phyloP scores from a whole-genome alignment of 2,888 invertebrate species.

The Meghimatium bilineatum region DNA sequence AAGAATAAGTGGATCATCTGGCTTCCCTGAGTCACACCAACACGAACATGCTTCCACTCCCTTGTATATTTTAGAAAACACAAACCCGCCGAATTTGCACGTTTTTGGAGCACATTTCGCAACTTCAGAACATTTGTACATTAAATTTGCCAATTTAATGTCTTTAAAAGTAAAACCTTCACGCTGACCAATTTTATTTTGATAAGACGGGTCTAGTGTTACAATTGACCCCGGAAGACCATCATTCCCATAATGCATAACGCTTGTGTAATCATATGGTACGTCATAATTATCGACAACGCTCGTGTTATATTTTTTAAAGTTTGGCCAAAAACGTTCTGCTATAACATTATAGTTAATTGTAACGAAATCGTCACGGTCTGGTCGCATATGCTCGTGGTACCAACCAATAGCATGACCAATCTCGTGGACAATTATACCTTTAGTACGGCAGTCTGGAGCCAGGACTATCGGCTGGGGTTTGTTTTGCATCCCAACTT shows the following conservation, averaged over 20 bases:
- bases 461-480: slow-evolving; percentile 33
- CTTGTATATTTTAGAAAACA: slow-evolving; percentile 16
- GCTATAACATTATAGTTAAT: slow-evolving; percentile 54
- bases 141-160: slow-evolving; percentile 63
- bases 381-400: slow-evolving; percentile 69
- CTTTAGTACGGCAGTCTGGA: slow-evolving; percentile 52
- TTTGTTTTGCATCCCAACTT: slow-evolving; percentile 34
- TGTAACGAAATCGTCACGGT: slow-evolving; percentile 59
- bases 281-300: slow-evolving; percentile 56
- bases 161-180: slow-evolving; percentile 62
- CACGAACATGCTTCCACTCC: neutral
- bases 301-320: slow-evolving; percentile 51
- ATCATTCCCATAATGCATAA: slow-evolving; percentile 69
- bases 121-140: slow-evolving; percentile 60
- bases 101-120: neutral
- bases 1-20: slow-evolving; percentile 24
- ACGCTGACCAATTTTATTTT: slow-evolving; percentile 66
- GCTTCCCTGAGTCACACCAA: slow-evolving; percentile 47
- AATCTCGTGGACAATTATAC: slow-evolving; percentile 65
- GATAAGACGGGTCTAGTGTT: slow-evolving; percentile 63
- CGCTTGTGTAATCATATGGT: slow-evolving; percentile 65
- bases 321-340: slow-evolving; percentile 54
- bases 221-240: slow-evolving; percentile 65
- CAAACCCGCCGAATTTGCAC: slow-evolving; percentile 27
- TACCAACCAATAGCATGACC: slow-evolving; percentile 68